Conservation (phyloP, 2,797 vertebrate species). For the Thamnophis elegans region DNA sequence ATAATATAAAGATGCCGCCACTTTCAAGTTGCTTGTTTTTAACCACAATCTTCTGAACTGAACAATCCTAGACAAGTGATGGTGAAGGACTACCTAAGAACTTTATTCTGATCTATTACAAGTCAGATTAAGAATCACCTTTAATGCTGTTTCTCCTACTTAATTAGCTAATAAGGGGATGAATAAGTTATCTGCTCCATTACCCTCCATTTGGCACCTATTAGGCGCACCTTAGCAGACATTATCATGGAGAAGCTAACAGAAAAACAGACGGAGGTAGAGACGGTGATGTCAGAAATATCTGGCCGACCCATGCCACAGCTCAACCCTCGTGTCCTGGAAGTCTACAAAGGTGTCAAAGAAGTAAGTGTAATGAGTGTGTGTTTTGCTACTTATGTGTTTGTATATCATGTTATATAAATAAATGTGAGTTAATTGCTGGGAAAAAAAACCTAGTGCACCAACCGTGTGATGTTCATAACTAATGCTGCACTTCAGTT, state of each 20-base stretch:
- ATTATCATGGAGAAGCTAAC: conserved; percentile 98
- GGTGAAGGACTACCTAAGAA: neutral
- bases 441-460: neutral
- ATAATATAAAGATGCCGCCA: neutral
- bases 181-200: neutral
- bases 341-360: conserved; percentile 89
- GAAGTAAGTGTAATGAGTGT: conserved; percentile 76
- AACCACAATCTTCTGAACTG: neutral
- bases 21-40: neutral
- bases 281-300: conserved; percentile 87
- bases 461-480: neutral
- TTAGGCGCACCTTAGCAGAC: conserved; percentile 89
- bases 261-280: conserved; percentile 96
- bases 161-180: neutral
- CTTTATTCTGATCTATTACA: neutral
- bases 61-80: neutral
- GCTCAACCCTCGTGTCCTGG: conserved; percentile 86
- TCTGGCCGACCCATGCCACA: conserved; percentile 86
- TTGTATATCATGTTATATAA: neutral
- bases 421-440: neutral
- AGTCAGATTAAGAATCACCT: too few species aligned
- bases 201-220: accelerated
- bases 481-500: neutral
- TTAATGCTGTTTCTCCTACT: neutral
- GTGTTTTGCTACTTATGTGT: neutral